Evolutionary conservation across 2,888 invertebrate genomes (phyloP), one percentile per base, ranked within the genome.

Genomic region (Furcula furcula): DNA sequence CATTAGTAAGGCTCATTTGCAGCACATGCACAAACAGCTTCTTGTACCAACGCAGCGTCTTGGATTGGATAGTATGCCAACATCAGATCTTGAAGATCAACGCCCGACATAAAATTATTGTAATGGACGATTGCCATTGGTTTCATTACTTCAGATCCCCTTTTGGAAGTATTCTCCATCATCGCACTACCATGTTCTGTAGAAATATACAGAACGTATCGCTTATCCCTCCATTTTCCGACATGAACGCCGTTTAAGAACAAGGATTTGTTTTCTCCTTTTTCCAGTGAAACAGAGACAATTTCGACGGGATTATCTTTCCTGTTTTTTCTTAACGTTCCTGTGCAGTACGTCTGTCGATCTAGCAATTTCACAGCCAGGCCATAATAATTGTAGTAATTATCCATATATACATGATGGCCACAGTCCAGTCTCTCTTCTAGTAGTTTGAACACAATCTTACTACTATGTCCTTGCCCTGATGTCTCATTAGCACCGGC

Each of bases 331-430:
- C 50, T 56, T 13, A 78, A 43, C 1, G 64, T 72, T 10, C 76
- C 76, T n/a, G 75, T 77, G 38, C 65, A 67, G 38, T 76, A 72
- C 5, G 71, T 74, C 26, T 65, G 36, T 26, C 55, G 54, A 38
- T 60, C 45, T 32, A 67, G 12, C 16, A 74, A 50, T 39, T 56
- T 48, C 13, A 49, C 44, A 23, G 68, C 65, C 29, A 73, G 46
- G 21, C 29, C 39, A 36, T 53, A 58, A 2, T 54, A 59, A 20
- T 60, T 73, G 29, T 65, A 70, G 27, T 52, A 69, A 39, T 63
- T 65, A 27, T 68, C 66, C 60, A 75, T 65, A 26, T 64, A 69
- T 0, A 69, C 32, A 32, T 37, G 21, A 39, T 68, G 67, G 3
- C 67, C 68, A 26, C 29, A 34, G 25, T 60, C 51, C n/a, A 68